These are phyloP conservation scores for Eupithecia insigniata DNA, from an alignment of 2,888 invertebrate genomes.

Conservation along the genomic window DNA sequence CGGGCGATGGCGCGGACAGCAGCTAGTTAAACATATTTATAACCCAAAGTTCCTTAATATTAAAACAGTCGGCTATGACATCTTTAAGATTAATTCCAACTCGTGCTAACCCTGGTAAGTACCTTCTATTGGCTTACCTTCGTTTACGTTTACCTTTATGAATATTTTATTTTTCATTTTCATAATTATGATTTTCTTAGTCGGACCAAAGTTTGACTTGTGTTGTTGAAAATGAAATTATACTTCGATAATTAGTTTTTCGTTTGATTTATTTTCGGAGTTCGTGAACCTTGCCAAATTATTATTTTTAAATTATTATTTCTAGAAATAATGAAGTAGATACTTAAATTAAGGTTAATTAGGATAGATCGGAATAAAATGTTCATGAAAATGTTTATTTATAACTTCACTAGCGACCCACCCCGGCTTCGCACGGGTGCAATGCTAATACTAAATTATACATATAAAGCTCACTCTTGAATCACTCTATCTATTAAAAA, in stretches of 20 bases:
- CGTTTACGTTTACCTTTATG: conserved; percentile 36
- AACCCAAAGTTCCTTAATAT: no score
- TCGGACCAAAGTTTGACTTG: conserved; percentile 17
- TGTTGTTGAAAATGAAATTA: conserved; percentile 23
- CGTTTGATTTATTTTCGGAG: background rate
- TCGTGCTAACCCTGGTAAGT: background rate
- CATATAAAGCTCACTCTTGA: no score
- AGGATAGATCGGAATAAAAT: no score
- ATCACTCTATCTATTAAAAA: no score
- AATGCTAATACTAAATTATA: no score
- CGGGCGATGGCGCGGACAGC: no score
- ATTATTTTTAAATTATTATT: background rate
- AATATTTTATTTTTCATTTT: conserved; percentile 39
- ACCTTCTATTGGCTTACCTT: conserved; percentile 13
- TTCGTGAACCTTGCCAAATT: background rate
- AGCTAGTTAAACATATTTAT: no score
- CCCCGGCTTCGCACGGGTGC: no score
- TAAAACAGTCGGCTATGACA: no score
- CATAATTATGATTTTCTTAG: conserved; percentile 28
- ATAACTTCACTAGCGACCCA: no score
- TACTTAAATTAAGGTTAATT: background rate
- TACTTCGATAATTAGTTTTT: conserved; percentile 12
- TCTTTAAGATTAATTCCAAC: background rate
- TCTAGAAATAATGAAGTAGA: background rate
- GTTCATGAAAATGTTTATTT: no score